Evolutionary conservation across 2,888 invertebrate genomes (phyloP).

Genomic region (Nebria brevicollis): DNA sequence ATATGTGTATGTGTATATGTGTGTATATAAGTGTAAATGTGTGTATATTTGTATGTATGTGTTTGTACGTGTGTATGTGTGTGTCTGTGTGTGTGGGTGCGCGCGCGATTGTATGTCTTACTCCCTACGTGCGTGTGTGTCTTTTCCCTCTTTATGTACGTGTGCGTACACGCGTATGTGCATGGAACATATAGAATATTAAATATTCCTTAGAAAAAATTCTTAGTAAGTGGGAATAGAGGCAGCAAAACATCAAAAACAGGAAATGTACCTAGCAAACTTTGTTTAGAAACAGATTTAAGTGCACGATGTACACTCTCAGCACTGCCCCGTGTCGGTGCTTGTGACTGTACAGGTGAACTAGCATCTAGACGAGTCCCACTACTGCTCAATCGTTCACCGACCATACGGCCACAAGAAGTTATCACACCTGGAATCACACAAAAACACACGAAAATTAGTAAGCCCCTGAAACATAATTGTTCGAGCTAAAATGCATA

Average conservation of each 20-base stretch:
- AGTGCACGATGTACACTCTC: slow-evolving; percentile 64
- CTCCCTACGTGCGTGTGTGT: too few relatives aligned
- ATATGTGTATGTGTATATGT: too few relatives aligned
- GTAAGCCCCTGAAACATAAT: neutral
- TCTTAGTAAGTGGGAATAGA: neutral
- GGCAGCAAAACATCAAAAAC: neutral
- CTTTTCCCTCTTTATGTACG: too few relatives aligned
- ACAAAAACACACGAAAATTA: slow-evolving; percentile 47
- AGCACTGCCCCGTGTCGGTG: slow-evolving; percentile 59
- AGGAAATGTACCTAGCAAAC: slow-evolving; percentile 66
- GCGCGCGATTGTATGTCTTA: too few relatives aligned
- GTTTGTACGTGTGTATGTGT: too few relatives aligned
- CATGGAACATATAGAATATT: too few relatives aligned
- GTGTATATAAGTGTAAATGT: too few relatives aligned
- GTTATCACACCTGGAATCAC: slow-evolving; percentile 59
- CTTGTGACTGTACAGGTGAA: slow-evolving; percentile 62
- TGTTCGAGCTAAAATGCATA: neutral
- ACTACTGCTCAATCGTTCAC: slow-evolving; percentile 67
- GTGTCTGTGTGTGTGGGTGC: too few relatives aligned
- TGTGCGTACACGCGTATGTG: too few relatives aligned
- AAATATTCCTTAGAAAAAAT: too few relatives aligned
- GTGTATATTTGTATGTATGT: too few relatives aligned
- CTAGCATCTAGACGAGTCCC: slow-evolving; percentile 65
- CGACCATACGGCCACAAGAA: slow-evolving; percentile 63
- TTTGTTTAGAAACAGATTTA: slow-evolving; percentile 71